Evolutionary conservation across 2,113 vertebrate genomes (phyloP), one percentile per base, ranked within the genome.

Genomic region (Rhegmatorhina hoffmannsi): DNA sequence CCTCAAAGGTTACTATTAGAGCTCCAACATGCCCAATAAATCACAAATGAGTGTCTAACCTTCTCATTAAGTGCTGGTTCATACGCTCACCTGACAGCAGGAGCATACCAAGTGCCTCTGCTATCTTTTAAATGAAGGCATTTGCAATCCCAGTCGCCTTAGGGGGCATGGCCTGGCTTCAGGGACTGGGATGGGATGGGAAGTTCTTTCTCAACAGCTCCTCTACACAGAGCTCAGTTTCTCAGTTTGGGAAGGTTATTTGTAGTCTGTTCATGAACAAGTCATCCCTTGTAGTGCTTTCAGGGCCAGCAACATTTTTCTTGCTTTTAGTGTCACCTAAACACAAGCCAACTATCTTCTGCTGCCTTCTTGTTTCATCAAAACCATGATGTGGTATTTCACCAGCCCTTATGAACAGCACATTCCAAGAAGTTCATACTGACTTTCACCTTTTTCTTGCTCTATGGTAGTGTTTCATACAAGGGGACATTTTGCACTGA

Each of bases 281-380:
- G 23, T 63, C 13, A 67, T 75, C 5, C 29, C 13, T 31, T 69
- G 19, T 6, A 76, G 56, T 24, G 31, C 34, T 82, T 85, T 68
- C 50, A 58, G 47, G 18, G 40, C 34, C 40, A 90, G 44, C 11
- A 69, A 40, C 26, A 38, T 21, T 84, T 46, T 87, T 47, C 36
- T 59, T 18, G 49, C 36, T 62, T 91, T 92, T 36, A 78, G 52
- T 63, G 29, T 90, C 79, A 93, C 53, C 85, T 94, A 70, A 90
- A 83, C 79, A 70, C 7, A 67, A 47, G 59, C 33, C 80, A 95
- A 53, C 50, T 79, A 87, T 68, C 86, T 97, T 81, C 75, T 75
- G n/a, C 50, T 88, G 58, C 80, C 53, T 92, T 95, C 73, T 77
- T 62, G 53, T 79, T 84, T 31, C 11, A 2, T 60, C 83, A 81